These are phyloP conservation scores for Andrena flavipes DNA, from an alignment of 2,888 invertebrate genomes.

Conservation along the genomic window DNA sequence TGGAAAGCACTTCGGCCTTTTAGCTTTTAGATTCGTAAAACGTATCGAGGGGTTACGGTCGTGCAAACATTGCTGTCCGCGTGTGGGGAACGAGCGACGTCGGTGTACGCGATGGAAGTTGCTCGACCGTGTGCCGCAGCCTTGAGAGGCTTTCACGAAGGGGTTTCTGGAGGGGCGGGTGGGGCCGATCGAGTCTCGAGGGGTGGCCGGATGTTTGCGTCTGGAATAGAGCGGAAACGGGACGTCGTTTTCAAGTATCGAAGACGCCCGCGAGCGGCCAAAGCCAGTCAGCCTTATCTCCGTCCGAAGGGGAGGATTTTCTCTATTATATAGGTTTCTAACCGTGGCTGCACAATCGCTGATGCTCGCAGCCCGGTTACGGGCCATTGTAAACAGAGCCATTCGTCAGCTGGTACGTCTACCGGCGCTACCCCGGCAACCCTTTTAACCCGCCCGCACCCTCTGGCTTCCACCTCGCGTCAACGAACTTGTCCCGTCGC, in stretches of 20 bases:
- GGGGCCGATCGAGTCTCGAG: slow-evolving; percentile 15
- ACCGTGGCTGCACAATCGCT: slow-evolving; percentile 60
- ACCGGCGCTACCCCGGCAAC: neutral
- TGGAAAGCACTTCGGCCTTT: slow-evolving; percentile 16
- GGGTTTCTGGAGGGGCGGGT: slow-evolving; percentile 19
- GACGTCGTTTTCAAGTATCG: slow-evolving; percentile 57
- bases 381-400: slow-evolving; percentile 78
- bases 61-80: slow-evolving; percentile 17
- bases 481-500: slow-evolving; percentile 14
- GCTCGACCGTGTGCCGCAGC: slow-evolving; percentile 7
- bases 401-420: slow-evolving; percentile 73
- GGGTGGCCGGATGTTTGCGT: slow-evolving; percentile 63
- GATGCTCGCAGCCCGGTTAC: slow-evolving; percentile 62
- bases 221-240: slow-evolving; percentile 53
- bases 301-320: slow-evolving; percentile 50
- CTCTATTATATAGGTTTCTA: slow-evolving; percentile 66
- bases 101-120: slow-evolving; percentile 25
- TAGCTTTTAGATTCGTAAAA: slow-evolving; percentile 18
- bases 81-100: neutral
- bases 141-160: slow-evolving; percentile 38
- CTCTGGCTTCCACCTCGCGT: neutral
- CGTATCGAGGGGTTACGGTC: slow-evolving; percentile 15
- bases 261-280: slow-evolving; percentile 35
- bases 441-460: neutral
- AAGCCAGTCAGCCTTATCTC: slow-evolving; percentile 58